phyloP scores from a whole-genome alignment of 2,888 invertebrate species.

The Volucella inflata region DNA sequence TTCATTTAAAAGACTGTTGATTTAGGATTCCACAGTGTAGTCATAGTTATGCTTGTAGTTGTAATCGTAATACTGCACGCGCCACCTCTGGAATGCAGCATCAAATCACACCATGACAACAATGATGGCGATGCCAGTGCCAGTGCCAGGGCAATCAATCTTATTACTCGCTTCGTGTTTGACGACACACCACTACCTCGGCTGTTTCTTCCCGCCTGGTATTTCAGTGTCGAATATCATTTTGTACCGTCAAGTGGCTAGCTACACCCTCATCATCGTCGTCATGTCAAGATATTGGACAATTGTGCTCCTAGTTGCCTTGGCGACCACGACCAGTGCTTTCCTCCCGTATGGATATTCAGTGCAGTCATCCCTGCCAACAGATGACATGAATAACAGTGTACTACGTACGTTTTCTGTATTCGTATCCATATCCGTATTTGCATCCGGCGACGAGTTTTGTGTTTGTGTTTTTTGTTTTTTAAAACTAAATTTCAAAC shows the following conservation, averaged over 20 bases:
- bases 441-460: background rate
- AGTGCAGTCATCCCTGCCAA: slow-evolving; percentile 49
- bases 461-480: background rate
- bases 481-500: slow-evolving; percentile 5
- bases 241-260: slow-evolving; percentile 63
- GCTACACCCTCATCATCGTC: slow-evolving; percentile 30
- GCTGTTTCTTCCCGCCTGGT: slow-evolving; percentile 38
- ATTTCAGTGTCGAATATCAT: slow-evolving; percentile 60
- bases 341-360: slow-evolving; percentile 66
- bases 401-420: slow-evolving; percentile 55
- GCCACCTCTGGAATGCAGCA: background rate
- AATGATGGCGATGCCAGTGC: background rate
- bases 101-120: slow-evolving; percentile 15
- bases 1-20: slow-evolving; percentile 29
- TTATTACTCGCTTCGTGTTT: slow-evolving; percentile 4
- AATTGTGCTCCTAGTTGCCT: slow-evolving; percentile 46
- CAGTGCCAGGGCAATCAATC: slow-evolving; percentile 46
- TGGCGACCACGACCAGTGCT: slow-evolving; percentile 45
- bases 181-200: slow-evolving; percentile 12
- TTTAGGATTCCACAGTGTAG: background rate
- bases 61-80: background rate
- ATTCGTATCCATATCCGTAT: too few relatives aligned
- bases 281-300: slow-evolving; percentile 31
- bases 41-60: too few relatives aligned
- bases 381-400: slow-evolving; percentile 64